Evolutionary conservation across 2,113 vertebrate species (phyloP), one percentile per base, ranked within the genome.

Genomic region (Tor tambroides): DNA sequence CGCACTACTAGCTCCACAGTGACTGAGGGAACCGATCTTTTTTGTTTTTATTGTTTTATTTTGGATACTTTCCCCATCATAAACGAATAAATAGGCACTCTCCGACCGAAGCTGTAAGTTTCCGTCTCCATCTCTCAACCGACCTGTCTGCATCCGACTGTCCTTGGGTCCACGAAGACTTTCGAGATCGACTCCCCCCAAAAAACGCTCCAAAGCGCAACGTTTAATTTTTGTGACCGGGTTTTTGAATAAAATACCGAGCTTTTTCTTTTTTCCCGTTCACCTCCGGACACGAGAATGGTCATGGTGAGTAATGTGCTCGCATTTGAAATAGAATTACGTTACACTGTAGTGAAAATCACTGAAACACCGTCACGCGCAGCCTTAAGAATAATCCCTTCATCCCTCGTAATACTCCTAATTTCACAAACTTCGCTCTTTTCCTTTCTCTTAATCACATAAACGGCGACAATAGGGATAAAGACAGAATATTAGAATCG

Each of bases 261-360:
- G 82, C 30, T 26, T 63, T 81, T 80, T 82, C 63, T 83, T 85
- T 80, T 91, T 91, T 91, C 87, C 92, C 93, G 92, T 90, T 94
- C 93, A 94, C 94, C 94, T 93, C 93, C 95, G 93, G 94, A 95
- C 93, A 95, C 95, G 90, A 98, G 96, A 97, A 99, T 98, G 97
- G 97, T 98, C 96, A 98, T 99, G 97, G 97, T 99, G 97, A 97
- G 97, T 97, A 96, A 77, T 35, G 77, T 78, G 19, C 32, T 56
- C 82, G 67, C 65, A 74, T 59, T 74, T 83, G 12, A 81, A 63
- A 49, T 6, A 83, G 61, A 51, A 49, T 67, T 59, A n/a, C 56
- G 56, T 59, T 49, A 67, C 80, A 82, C 41, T 82, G 38, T 63
- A 38, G 32, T 61, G 23, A 49, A 32, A 71, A 83, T 84, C 82